phyloP scores from a whole-genome alignment of 2,113 vertebrate species.

The Rallus limicola region DNA sequence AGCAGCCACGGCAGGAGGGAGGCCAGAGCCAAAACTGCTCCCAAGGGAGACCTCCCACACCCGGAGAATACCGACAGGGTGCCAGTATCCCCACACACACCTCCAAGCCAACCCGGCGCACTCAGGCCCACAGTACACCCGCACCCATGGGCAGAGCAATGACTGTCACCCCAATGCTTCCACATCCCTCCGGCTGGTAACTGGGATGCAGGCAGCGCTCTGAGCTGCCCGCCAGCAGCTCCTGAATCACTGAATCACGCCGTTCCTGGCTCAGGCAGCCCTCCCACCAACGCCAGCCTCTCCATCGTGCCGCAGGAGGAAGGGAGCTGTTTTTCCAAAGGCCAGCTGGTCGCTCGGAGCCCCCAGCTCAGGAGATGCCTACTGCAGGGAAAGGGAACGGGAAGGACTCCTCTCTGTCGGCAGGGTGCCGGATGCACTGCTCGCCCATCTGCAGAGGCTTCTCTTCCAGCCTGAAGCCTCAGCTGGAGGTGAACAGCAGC shows the following conservation, averaged over 20 bases:
- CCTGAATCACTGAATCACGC: slow-evolving; percentile 53
- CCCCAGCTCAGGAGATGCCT: neutral
- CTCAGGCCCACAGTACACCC: neutral
- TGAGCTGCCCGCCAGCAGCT: slow-evolving; percentile 39
- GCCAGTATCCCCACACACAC: neutral
- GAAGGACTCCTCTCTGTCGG: neutral
- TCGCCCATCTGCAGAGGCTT: neutral
- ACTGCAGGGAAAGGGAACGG: neutral
- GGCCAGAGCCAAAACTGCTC: neutral
- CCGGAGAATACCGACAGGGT: rapidly evolving
- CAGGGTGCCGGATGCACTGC: neutral
- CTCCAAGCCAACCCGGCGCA: neutral
- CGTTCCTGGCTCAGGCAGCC: slow-evolving; percentile 64
- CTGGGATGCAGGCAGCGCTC: neutral
- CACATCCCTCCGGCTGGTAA: neutral
- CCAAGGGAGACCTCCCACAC: neutral
- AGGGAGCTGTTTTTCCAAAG: slow-evolving; percentile 40
- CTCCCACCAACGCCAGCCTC: slow-evolving; percentile 54
- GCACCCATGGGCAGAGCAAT: neutral
- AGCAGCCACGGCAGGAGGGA: neutral
- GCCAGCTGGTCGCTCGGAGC: slow-evolving; percentile 42
- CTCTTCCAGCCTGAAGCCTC: neutral
- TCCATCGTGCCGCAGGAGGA: neutral
- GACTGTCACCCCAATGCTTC: neutral
- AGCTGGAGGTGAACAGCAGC: neutral